A percentile compares a stretch with the other conserved stretches of the same genome.
Evolutionary conservation across 2,888 invertebrate genomes (phyloP).

Genomic region (Trissoscelio sp.): DNA sequence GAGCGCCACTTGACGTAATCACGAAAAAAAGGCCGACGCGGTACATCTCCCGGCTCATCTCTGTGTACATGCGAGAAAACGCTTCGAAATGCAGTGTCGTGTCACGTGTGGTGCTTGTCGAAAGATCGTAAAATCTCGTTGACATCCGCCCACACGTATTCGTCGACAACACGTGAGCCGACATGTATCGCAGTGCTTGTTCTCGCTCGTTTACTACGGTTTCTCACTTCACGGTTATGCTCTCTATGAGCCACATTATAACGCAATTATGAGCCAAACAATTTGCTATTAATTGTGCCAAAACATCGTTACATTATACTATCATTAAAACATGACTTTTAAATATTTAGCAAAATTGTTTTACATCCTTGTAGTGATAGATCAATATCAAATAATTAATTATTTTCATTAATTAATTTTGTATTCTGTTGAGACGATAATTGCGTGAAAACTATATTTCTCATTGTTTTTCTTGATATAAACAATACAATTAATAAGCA

Average conservation of each 20-base stretch:
- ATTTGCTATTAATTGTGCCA: no score
- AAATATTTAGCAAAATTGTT: no score
- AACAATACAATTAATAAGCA: no score
- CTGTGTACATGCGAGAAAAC: conserved; percentile 61
- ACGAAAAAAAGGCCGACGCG: conserved; percentile 37
- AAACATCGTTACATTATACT: no score
- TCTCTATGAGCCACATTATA: conserved; percentile 37
- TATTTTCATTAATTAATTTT: no score
- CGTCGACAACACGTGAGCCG: conserved; percentile 65
- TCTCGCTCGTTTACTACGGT: conserved; percentile 53
- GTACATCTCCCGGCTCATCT: conserved; percentile 59
- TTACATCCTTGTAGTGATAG: no score
- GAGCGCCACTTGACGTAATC: conserved; percentile 65
- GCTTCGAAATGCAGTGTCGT: conserved; percentile 60
- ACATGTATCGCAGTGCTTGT: conserved; percentile 53
- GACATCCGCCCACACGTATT: conserved; percentile 68
- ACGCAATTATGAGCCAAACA: conserved; percentile 32
- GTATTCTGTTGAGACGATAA: no score
- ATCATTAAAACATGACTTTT: no score
- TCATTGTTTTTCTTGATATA: no score
- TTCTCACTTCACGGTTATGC: conserved; percentile 56
- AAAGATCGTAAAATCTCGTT: conserved; percentile 67
- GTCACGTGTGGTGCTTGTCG: conserved; percentile 62
- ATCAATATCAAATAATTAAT: no score
- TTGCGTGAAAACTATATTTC: no score